These are phyloP conservation scores for Anabacerthia variegaticeps DNA, from an alignment of 2,797 vertebrate species.

Conservation along the genomic window DNA sequence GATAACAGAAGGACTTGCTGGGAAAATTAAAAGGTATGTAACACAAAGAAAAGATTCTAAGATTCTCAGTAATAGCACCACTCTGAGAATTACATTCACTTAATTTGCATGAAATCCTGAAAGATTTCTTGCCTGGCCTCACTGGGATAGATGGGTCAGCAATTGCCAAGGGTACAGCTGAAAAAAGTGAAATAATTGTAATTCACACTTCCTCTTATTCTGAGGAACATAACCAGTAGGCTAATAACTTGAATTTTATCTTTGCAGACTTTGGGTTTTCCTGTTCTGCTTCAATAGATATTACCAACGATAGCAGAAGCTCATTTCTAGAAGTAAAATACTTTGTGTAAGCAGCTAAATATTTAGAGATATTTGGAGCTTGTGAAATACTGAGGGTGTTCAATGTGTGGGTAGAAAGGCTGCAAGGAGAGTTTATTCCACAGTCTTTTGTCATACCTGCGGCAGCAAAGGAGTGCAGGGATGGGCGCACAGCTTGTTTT, in stretches of 20 bases:
- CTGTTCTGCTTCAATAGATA: not conserved
- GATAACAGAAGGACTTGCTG: not conserved
- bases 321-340: not conserved
- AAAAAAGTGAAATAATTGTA: not conserved
- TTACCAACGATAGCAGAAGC: not conserved
- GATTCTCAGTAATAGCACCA: not conserved
- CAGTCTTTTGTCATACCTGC: not conserved
- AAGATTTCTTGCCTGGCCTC: not conserved
- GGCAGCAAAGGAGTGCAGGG: rapidly evolving
- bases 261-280: not conserved
- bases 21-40: not conserved
- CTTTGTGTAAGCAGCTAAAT: not conserved
- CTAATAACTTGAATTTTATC: conserved; percentile 14
- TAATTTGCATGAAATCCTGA: not conserved
- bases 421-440: not conserved
- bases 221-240: not conserved
- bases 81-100: not conserved
- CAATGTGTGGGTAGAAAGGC: not conserved
- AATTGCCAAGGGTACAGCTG: not conserved
- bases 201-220: not conserved
- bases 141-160: not conserved
- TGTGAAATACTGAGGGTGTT: not conserved
- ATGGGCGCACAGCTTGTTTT: not conserved
- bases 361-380: not conserved
- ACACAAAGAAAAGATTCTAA: not conserved